Base-by-base conservation (phyloP, 2,113 vertebrate genomes). In the Hippocampus zosterae region DNA sequence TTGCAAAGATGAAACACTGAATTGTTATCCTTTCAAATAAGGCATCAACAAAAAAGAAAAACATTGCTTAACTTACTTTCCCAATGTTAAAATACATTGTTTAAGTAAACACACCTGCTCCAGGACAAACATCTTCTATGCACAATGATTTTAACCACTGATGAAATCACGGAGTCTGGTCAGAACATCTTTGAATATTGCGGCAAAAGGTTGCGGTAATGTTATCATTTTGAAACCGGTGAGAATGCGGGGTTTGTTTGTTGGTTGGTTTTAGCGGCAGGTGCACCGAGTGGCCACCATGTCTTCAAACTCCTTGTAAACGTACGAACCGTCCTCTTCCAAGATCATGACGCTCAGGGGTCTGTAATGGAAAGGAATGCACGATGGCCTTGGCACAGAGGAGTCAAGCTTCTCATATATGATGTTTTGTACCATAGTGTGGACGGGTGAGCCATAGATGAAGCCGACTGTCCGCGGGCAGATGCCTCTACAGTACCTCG, bases 281-380 rank as follows among this genome's bases (percentile, higher is more conserved):
- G 97, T 98, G 78, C 97, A 99, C 67, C 81, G 90, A 0, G 94
- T 98, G 1, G 96, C 97, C 1, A 98, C 93, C 97, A 99, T 98
- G 25, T 99, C 93, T 68, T 95, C 93, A 3, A 96, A 97, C 75
- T 98, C 96, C 73, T 96, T 97, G 80, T 96, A 97, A 66, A 91
- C 92, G 0, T 96, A 95, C 41, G 96, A 98, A 70, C 94, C 93
- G 0, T 96, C 96, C 0, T 94, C 91, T 83, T 97, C 95, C 1
- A 96, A 85, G 67, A 94, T 94, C 65, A 98, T 89, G 60, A 99
- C 94, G 7, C 96, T 98, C 67, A 99, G 77, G 0, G 96, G 95
- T 73, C 88, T 94, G 75, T 99, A 99, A 2, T 92, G 92, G 0
- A 95, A 96, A 0, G 97, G 97, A 0, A 99, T 91, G 0, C 97